Evolutionary conservation across 2,888 invertebrate species (phyloP), one percentile per base, ranked within the genome.

Genomic region (Iselma pallidipennis): DNA sequence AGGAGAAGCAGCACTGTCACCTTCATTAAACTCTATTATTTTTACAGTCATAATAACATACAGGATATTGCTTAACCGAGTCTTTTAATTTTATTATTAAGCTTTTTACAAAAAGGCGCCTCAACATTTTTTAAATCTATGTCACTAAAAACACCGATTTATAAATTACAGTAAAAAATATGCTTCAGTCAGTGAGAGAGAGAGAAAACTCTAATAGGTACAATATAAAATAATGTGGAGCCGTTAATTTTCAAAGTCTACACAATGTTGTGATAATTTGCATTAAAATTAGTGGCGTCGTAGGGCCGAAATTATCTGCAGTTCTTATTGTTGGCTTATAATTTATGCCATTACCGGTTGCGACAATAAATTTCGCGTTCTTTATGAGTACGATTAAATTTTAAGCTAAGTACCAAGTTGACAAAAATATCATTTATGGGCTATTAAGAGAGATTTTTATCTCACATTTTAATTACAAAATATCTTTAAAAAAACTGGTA

Each of bases 21-120:
- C 76, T 73, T 72, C 75, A 74, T 75, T 74, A 76, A 72, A 71
- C 63, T 71, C 72, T 74, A 76, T 75, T 75, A 76, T 75, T 76
- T 74, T 71, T 74, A 69, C 68, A 55, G 65, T 66, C 66, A 69
- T 73, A 75, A 73, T 74, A 73, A 72, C 67, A 67, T 56, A 66
- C 61, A 65, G 57, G 57, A 67, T 69, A 65, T 66, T 65, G 61
- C 55, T 61, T 63, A 49, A 59, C 51, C 37, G 28, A 37, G 37
- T 49, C 33, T 49, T 29, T 45, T 28, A 45, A 55, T 55, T 55
- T 55, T 25, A 55, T 55, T 45, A 42, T 29, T 53, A 12, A 21
- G 12, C 5, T 33, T 33, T 16, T 33, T 33, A 33, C n/a, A 25
- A 19, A 26, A 3, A 16, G n/a, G n/a, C n/a, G 42, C n/a, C 42